phyloP scores from a whole-genome alignment of 2,113 vertebrate species.

The Illadopsis cleaveri region DNA sequence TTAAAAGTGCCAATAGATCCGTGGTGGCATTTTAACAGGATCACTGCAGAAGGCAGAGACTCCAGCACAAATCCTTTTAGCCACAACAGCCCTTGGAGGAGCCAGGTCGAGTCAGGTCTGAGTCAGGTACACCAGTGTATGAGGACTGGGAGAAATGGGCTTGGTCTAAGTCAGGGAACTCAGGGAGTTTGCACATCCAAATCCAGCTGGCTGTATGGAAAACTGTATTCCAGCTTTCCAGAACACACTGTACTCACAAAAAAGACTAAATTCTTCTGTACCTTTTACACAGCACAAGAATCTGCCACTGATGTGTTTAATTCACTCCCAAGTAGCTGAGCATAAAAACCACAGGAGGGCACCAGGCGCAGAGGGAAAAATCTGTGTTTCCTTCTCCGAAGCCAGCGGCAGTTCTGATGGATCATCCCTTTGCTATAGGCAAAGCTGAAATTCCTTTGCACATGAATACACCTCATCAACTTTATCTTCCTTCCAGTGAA shows the following conservation, averaged over 20 bases:
- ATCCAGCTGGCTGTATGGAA: not conserved
- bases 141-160: not conserved
- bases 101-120: not conserved
- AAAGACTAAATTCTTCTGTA: not conserved
- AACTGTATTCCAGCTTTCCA: not conserved
- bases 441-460: not conserved
- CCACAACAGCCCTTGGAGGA: not conserved
- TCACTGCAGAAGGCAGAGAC: not conserved
- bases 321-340: slow-evolving; percentile 27
- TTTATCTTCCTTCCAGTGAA: not conserved
- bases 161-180: not conserved
- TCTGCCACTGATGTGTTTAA: not conserved
- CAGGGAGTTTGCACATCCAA: not conserved
- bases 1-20: not conserved
- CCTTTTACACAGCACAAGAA: not conserved
- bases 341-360: slow-evolving; percentile 66
- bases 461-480: not conserved
- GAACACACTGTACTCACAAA: not conserved
- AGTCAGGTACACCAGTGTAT: not conserved
- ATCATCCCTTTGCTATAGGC: not conserved
- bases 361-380: slow-evolving; percentile 64
- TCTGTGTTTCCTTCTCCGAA: not conserved
- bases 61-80: not conserved
- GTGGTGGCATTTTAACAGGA: not conserved
- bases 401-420: not conserved